These are phyloP conservation scores for Pipistrellus pygmaeus DNA, from an alignment of 2,797 vertebrate species.

Conservation along the genomic window DNA sequence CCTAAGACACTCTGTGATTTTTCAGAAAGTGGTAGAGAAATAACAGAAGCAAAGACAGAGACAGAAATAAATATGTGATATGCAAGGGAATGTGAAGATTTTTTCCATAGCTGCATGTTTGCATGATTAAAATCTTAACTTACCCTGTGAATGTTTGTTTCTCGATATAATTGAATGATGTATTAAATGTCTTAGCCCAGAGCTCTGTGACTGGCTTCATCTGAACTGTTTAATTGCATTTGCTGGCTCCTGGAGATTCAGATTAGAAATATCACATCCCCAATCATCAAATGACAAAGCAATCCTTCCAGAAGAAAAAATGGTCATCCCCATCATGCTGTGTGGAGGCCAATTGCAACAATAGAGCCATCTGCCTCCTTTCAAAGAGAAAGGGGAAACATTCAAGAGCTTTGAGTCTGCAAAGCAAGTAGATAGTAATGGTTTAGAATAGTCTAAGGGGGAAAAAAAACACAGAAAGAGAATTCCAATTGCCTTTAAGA, in stretches of 20 bases:
- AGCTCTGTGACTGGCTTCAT: conserved; percentile 45
- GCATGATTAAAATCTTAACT: conserved; percentile 39
- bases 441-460: conserved; percentile 63
- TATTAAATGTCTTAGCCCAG: conserved; percentile 48
- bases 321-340: background rate
- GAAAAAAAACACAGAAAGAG: conserved; percentile 42
- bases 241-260: conserved; percentile 62
- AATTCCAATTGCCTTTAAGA: conserved; percentile 77
- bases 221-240: conserved; percentile 67
- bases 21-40: background rate
- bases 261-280: conserved; percentile 61
- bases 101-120: conserved; percentile 16
- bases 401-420: conserved; percentile 63
- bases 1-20: background rate
- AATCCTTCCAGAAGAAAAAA: background rate
- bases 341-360: conserved; percentile 45
- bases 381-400: conserved; percentile 54
- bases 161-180: conserved; percentile 55
- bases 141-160: conserved; percentile 22
- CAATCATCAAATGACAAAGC: conserved; percentile 46
- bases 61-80: background rate
- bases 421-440: conserved; percentile 59
- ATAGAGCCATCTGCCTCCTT: conserved; percentile 65
- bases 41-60: background rate
- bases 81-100: background rate